Percentiles rank a stretch among this genome's conserved stretches.
Evolutionary conservation across 1,140 invertebrate species (phyloP).

Genomic region (Drosophila watanabei): DNA sequence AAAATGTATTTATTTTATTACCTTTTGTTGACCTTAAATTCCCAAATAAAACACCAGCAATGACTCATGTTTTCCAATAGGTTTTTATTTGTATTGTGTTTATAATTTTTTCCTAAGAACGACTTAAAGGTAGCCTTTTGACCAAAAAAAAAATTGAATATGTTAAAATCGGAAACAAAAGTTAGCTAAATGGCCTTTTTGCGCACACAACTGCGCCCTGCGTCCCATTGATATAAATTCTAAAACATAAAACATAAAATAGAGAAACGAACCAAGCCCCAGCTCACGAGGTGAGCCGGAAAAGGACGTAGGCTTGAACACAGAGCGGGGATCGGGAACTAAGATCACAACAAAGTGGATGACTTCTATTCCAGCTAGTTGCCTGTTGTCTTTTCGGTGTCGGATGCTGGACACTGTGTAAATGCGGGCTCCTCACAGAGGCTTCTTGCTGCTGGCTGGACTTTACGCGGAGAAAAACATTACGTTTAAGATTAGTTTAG

Average conservation of each 20-base stretch:
- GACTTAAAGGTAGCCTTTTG: constrained; percentile 32
- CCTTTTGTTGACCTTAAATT: background rate
- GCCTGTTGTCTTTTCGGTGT: background rate
- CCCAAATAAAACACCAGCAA: background rate
- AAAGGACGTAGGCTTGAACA: constrained; percentile 13
- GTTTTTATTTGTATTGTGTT: constrained; percentile 29
- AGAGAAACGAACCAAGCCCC: background rate
- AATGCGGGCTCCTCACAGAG: constrained; percentile 49
- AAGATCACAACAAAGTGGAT: constrained; percentile 10
- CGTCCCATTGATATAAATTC: constrained; percentile 13
- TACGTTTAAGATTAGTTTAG: constrained; percentile 36
- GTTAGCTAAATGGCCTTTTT: constrained; percentile 23
- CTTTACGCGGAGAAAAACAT: constrained; percentile 8
- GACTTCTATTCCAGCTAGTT: constrained; percentile 8
- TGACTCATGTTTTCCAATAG: constrained; percentile 12
- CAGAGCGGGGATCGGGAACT: constrained; percentile 14
- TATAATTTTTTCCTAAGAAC: constrained; percentile 36
- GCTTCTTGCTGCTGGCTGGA: constrained; percentile 12
- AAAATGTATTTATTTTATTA: background rate
- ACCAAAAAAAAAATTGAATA: constrained; percentile 6
- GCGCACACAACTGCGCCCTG: constrained; percentile 5
- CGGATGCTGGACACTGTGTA: constrained; percentile 9
- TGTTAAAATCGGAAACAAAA: constrained; percentile 25
- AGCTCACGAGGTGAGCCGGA: background rate
- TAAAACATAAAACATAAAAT: constrained; percentile 21